Evolutionary conservation across 1,140 invertebrate genomes (phyloP).

Genomic region (Platorchestia sp.): DNA sequence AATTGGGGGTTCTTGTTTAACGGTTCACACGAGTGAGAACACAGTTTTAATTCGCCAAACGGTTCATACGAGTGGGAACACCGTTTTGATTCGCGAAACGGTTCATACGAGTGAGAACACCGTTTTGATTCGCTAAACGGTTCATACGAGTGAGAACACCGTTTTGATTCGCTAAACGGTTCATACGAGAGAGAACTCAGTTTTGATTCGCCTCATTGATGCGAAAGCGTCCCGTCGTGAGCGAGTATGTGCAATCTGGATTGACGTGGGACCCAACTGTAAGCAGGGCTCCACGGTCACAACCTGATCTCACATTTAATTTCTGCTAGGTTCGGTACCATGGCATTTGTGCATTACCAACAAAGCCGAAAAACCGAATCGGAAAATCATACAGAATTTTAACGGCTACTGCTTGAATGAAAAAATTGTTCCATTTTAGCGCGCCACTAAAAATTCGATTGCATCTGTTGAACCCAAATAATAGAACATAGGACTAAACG

Average conservation of each 20-base stretch:
- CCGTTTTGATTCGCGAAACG: too few relatives aligned
- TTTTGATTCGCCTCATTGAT: not conserved
- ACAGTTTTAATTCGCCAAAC: too few relatives aligned
- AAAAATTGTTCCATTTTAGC: too few relatives aligned
- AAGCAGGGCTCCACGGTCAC: not conserved
- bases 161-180: too few relatives aligned
- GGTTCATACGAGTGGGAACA: too few relatives aligned
- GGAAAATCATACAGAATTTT: not conserved
- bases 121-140: too few relatives aligned
- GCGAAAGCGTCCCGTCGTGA: not conserved
- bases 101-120: not conserved
- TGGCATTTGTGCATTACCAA: not conserved
- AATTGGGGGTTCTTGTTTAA: conserved; percentile 28
- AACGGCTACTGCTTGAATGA: too few relatives aligned
- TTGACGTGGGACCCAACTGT: not conserved
- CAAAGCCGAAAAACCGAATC: not conserved
- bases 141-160: too few relatives aligned
- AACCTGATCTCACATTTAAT: not conserved
- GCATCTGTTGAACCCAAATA: too few relatives aligned
- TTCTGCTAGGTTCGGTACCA: not conserved
- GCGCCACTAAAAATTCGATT: too few relatives aligned
- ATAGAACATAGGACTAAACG: too few relatives aligned
- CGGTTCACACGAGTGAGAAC: not conserved
- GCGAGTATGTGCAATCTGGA: not conserved
- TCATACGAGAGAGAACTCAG: not conserved